These are phyloP conservation scores for Chrysogorgia sp. DNA, from an alignment of 92 coral and sea anemone genomes.

Conservation along the genomic window DNA sequence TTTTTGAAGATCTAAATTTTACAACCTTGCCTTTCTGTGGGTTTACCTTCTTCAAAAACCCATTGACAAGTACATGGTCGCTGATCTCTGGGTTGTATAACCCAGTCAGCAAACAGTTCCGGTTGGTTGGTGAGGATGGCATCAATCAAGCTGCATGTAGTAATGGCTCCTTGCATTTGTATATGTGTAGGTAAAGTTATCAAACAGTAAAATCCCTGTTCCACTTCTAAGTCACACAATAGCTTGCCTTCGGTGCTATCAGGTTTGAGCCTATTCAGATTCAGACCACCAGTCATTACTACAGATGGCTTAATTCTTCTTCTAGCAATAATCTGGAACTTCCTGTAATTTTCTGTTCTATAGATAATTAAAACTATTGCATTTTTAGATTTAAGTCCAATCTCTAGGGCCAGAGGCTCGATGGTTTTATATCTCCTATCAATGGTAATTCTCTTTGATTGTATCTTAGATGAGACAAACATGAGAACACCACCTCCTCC, in stretches of 20 bases:
- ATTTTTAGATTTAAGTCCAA: slow-evolving; percentile 26
- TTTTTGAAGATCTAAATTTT: slow-evolving; percentile 18
- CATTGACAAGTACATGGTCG: no score
- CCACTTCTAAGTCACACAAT: slow-evolving; percentile 24
- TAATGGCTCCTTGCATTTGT: slow-evolving; percentile 43
- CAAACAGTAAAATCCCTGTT: slow-evolving; percentile 33
- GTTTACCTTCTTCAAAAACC: no score
- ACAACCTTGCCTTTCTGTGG: no score
- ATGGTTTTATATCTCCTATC: slow-evolving; percentile 20
- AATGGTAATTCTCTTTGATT: no score
- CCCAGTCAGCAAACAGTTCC: slow-evolving; percentile 37
- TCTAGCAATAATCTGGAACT: slow-evolving; percentile 14
- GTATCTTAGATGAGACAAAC: no score
- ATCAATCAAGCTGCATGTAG: slow-evolving; percentile 42
- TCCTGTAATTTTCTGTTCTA: slow-evolving; percentile 24
- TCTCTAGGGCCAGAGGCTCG: slow-evolving; percentile 33
- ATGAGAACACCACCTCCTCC: slow-evolving; percentile 36
- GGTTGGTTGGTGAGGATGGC: no score
- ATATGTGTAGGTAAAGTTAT: slow-evolving; percentile 29
- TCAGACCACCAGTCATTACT: no score
- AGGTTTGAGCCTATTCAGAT: no score
- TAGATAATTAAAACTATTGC: slow-evolving; percentile 15
- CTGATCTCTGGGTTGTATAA: no score
- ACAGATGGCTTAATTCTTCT: slow-evolving; percentile 29
- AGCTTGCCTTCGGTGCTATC: slow-evolving; percentile 39